phyloP scores from a whole-genome alignment of 2,888 invertebrate species.

The Mythimna lalbum region DNA sequence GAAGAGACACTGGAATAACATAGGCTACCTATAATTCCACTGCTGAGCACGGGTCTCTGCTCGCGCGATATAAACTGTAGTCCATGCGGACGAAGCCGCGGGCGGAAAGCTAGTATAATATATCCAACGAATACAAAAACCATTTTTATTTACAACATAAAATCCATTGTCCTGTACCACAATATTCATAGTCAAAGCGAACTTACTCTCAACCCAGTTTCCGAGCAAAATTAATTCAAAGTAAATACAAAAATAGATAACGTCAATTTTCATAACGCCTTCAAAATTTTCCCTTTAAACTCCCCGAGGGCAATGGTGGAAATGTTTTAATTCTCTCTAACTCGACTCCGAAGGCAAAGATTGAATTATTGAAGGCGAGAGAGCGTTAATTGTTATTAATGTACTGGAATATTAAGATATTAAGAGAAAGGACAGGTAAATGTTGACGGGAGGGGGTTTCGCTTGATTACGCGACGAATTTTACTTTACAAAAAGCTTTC shows the following conservation, averaged over 20 bases:
- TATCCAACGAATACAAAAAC: background rate
- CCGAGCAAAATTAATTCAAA: slow-evolving; percentile 52
- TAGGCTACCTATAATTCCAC: too few relatives aligned
- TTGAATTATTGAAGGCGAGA: slow-evolving; percentile 79
- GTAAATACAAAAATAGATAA: slow-evolving; percentile 59
- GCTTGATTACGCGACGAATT: slow-evolving; percentile 46
- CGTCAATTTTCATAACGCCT: slow-evolving; percentile 62
- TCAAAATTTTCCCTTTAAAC: slow-evolving; percentile 54
- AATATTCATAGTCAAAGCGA: slow-evolving; percentile 34
- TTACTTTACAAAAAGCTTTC: slow-evolving; percentile 13
- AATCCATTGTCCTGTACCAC: slow-evolving; percentile 1
- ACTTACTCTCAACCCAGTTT: slow-evolving; percentile 24
- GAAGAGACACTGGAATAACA: too few relatives aligned
- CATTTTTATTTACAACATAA: slow-evolving; percentile 1
- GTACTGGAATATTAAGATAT: slow-evolving; percentile 68
- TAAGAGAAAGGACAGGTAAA: slow-evolving; percentile 59
- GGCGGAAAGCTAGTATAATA: too few relatives aligned
- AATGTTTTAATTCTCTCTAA: slow-evolving; percentile 73
- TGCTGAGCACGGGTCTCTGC: too few relatives aligned
- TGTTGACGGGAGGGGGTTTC: slow-evolving; percentile 39
- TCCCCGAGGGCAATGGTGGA: slow-evolving; percentile 59
- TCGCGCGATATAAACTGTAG: too few relatives aligned
- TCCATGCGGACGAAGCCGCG: too few relatives aligned
- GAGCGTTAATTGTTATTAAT: slow-evolving; percentile 78
- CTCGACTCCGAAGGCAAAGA: slow-evolving; percentile 73